Evolutionary conservation across 2,888 invertebrate species (phyloP), one percentile per base, ranked within the genome.

Genomic region (Acrobasis repandana): DNA sequence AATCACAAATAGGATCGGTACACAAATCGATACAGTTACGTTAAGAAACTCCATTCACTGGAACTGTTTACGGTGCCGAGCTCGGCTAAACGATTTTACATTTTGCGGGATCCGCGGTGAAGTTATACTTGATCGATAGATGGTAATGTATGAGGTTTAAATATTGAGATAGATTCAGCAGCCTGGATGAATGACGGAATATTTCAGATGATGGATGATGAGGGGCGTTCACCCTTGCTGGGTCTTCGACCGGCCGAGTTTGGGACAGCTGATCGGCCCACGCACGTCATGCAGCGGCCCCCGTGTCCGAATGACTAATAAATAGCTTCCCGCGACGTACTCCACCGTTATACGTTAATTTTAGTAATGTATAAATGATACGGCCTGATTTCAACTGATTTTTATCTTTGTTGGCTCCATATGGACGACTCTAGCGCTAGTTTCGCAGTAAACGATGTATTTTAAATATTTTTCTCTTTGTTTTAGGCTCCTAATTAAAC

Each of bases 181-280:
- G 76, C 76, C 80, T 73, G 79, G 83, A 88, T 54, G 60, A 60
- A 60, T 60, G 82, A 80, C 77, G 80, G 63, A 60, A 62, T 66
- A 85, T 83, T 88, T 89, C 84, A 87, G 84, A 83, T 87, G 88
- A 83, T 82, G 79, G 77, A 80, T 83, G 76, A 1, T n/a, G 38
- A 68, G 78, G 85, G 76, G 66, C 88, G 77, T 88, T 88, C 78
- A 88, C 85, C 90, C 82, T 63, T 8, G 38, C 67, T 69, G 76
- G 88, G 90, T 86, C 88, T 85, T 69, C 79, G 90, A 90, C 90
- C 91, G 88, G 76, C 89, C 89, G 84, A 89, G 84, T 86, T 88
- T 78, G 76, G 74, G 72, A 73, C 90, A 91, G 89, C 90, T 90
- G 90, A 90, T 88, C 87, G 80, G 62, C 58, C 54, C 66, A 65